Evolutionary conservation across 2,113 vertebrate genomes (phyloP).

Genomic region (Pithys albifrons): DNA sequence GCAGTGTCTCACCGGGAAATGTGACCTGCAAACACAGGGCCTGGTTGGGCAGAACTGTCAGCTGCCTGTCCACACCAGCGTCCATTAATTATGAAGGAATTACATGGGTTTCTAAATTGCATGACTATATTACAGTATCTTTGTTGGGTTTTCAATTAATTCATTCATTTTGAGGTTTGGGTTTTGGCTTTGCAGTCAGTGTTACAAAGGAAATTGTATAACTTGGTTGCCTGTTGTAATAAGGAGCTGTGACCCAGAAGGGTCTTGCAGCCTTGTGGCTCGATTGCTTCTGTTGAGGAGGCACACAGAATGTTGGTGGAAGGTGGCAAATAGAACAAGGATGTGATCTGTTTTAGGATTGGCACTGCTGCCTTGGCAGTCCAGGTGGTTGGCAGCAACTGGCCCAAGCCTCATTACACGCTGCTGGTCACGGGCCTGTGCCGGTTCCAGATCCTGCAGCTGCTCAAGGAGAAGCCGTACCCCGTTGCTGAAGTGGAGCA

Average conservation of each 20-base stretch:
- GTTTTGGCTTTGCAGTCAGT: background rate
- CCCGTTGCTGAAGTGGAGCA: slow-evolving; percentile 91
- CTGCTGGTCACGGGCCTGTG: slow-evolving; percentile 93
- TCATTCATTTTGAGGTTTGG: background rate
- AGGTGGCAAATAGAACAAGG: background rate
- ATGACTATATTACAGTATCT: rapidly evolving
- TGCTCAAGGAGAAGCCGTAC: slow-evolving; percentile 90
- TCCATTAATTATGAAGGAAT: background rate
- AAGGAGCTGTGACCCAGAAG: background rate
- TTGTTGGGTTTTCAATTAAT: background rate
- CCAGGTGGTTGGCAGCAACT: slow-evolving; percentile 97
- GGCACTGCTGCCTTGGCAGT: slow-evolving; percentile 92
- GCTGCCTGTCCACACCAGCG: background rate
- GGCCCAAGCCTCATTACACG: slow-evolving; percentile 96
- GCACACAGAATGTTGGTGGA: background rate
- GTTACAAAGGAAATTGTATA: background rate
- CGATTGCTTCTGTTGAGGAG: background rate
- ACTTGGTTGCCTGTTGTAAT: background rate
- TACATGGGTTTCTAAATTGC: rapidly evolving
- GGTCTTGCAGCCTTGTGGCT: background rate
- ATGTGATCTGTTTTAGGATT: slow-evolving; percentile 76
- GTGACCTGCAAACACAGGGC: rapidly evolving
- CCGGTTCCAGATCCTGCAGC: slow-evolving; percentile 85
- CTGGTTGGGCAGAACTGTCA: background rate
- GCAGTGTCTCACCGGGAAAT: background rate